Percentiles rank a stretch among this genome's conserved stretches.
These are phyloP conservation scores for Ectobius pallidus DNA, from an alignment of 2,888 invertebrate genomes.

Conservation along the genomic window DNA sequence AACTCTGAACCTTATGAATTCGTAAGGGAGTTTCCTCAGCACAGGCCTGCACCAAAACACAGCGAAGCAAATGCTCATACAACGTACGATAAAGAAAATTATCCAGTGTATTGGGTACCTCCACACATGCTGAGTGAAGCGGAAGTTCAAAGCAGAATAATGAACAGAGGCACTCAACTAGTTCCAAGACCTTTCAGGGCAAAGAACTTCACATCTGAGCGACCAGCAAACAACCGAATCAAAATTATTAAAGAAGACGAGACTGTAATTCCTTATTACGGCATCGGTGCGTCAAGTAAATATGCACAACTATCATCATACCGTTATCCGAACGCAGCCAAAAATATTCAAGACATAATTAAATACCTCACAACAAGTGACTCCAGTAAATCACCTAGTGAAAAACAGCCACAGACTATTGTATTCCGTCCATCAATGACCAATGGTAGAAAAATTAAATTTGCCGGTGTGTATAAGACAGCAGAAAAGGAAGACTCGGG, in stretches of 20 bases:
- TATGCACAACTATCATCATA: slow-evolving; percentile 54
- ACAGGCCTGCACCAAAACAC: too few species aligned
- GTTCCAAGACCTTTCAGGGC: background rate
- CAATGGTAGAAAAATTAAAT: slow-evolving; percentile 51
- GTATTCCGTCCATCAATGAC: background rate
- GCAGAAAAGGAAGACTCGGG: slow-evolving; percentile 50
- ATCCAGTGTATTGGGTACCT: background rate
- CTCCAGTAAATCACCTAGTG: background rate
- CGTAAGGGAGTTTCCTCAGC: too few species aligned
- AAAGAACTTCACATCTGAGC: background rate
- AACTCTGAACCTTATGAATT: too few species aligned
- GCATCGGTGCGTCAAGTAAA: slow-evolving; percentile 41
- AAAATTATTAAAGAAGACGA: background rate
- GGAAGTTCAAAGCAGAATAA: background rate
- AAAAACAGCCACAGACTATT: background rate
- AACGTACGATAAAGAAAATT: background rate
- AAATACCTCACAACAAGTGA: slow-evolving; percentile 50
- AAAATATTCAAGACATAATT: slow-evolving; percentile 55
- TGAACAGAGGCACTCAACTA: background rate
- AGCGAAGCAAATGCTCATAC: too few species aligned
- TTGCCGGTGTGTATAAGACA: slow-evolving; percentile 54
- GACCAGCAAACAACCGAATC: background rate
- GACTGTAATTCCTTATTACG: background rate
- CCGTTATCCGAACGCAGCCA: slow-evolving; percentile 51
- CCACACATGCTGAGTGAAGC: too few species aligned